A percentile compares a stretch with the other conserved stretches of the same genome.
Evolutionary conservation across 2,888 invertebrate genomes (phyloP).

Genomic region (Caenorhabditis afra): DNA sequence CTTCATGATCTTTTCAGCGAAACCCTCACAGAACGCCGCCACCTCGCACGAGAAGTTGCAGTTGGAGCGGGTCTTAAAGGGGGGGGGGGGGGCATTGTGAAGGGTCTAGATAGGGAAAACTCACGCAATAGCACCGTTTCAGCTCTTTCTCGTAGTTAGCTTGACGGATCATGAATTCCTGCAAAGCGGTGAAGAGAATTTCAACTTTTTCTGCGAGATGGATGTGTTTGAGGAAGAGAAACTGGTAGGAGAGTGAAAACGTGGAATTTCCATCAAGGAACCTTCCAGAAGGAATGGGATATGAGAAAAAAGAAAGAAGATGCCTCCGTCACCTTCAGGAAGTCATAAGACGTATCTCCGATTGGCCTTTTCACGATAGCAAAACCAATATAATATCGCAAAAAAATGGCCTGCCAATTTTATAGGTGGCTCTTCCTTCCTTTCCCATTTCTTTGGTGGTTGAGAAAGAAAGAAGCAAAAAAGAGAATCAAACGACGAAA

Average conservation of each 20-base stretch:
- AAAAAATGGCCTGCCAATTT: no score
- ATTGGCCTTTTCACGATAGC: no score
- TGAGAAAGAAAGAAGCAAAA: neutral
- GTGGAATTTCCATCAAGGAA: no score
- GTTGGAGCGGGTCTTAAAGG: constrained; percentile 6
- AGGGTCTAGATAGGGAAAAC: neutral
- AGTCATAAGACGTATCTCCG: neutral
- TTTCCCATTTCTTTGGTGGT: no score
- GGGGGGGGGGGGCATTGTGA: neutral
- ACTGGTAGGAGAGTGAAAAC: no score
- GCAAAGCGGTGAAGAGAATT: no score
- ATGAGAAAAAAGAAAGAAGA: neutral
- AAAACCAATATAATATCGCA: constrained; percentile 2
- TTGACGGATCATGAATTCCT: constrained; percentile 5
- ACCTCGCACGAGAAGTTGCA: constrained; percentile 25
- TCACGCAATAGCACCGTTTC: constrained; percentile 32
- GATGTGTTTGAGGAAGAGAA: no score
- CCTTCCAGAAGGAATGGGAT: no score
- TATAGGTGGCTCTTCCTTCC: no score
- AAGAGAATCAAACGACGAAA: neutral
- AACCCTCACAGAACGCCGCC: constrained; percentile 2
- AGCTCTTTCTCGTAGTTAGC: constrained; percentile 14
- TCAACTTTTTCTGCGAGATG: no score
- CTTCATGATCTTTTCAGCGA: constrained; percentile 14
- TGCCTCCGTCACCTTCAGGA: neutral